A percentile compares a stretch with the other conserved stretches of the same genome.
These are phyloP conservation scores for Blennius ocellaris DNA, from an alignment of 2,113 vertebrate genomes.

Conservation along the genomic window DNA sequence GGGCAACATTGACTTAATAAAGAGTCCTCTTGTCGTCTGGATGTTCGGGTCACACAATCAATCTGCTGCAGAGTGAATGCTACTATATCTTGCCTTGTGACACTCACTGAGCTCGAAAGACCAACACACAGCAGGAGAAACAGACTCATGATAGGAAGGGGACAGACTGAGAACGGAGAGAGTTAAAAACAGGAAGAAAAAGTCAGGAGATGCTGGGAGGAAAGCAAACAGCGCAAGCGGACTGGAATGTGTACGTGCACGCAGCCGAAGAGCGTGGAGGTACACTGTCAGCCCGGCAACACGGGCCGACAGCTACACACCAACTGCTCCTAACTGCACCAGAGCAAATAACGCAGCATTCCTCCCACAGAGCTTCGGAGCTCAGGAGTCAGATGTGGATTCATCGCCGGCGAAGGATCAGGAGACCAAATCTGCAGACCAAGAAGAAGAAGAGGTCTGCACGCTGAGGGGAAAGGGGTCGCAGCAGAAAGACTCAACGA, in stretches of 20 bases:
- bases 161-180: not conserved
- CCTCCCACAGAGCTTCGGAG: too few species aligned
- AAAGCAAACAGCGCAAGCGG: constrained; percentile 55
- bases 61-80: not conserved
- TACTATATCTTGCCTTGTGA: not conserved
- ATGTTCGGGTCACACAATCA: constrained; percentile 8
- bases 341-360: too few species aligned
- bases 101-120: constrained; percentile 9
- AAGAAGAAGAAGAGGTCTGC: too few species aligned
- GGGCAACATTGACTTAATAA: too few species aligned
- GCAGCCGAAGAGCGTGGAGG: constrained; percentile 40
- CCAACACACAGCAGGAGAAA: not conserved
- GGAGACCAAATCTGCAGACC: too few species aligned
- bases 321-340: constrained; percentile 6
- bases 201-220: not conserved
- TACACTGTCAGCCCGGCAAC: constrained; percentile 41
- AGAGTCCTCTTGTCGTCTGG: too few species aligned
- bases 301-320: constrained; percentile 33
- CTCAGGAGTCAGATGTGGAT: too few species aligned
- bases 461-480: too few species aligned
- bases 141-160: not conserved
- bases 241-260: constrained; percentile 64
- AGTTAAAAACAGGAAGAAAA: not conserved
- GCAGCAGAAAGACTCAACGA: not conserved
- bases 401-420: too few species aligned